phyloP scores from a whole-genome alignment of 2,888 invertebrate species.

The Acanthacorydalis orientalis region DNA sequence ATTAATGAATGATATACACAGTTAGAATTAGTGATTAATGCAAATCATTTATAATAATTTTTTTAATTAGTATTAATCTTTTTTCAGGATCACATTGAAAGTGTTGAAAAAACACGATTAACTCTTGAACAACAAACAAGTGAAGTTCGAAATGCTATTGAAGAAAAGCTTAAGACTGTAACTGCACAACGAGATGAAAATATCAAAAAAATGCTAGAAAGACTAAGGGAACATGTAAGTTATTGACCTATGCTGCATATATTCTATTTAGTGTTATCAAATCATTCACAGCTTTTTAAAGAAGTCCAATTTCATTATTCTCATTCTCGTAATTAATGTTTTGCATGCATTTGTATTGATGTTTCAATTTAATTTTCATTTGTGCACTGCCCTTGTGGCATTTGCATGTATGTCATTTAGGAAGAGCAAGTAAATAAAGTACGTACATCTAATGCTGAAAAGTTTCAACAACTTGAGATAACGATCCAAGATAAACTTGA shows the following conservation, averaged over 20 bases:
- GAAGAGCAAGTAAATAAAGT: constrained; percentile 61
- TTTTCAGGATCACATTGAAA: constrained; percentile 38
- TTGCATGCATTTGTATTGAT: constrained; percentile 6
- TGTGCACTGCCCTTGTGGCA: constrained; percentile 13
- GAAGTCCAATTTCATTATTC: neutral
- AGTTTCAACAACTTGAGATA: constrained; percentile 48
- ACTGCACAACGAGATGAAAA: constrained; percentile 80
- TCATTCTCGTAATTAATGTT: neutral
- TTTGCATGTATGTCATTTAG: constrained; percentile 28
- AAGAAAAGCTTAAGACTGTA: constrained; percentile 76
- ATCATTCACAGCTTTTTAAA: neutral
- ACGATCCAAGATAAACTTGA: constrained; percentile 53
- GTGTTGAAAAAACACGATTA: constrained; percentile 50
- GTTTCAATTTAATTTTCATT: constrained; percentile 2
- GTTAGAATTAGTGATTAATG: neutral
- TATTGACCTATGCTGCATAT: constrained; percentile 8
- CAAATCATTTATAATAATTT: too few relatives aligned
- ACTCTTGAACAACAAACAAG: constrained; percentile 73
- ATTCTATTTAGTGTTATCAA: constrained; percentile 6
- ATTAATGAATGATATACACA: neutral
- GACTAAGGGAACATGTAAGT: constrained; percentile 82
- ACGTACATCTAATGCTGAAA: constrained; percentile 46
- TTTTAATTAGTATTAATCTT: neutral
- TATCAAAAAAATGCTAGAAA: constrained; percentile 78
- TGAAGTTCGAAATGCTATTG: constrained; percentile 70